Conservation (phyloP, 1,140 invertebrate genomes). For the Phthorimaea operculella region DNA sequence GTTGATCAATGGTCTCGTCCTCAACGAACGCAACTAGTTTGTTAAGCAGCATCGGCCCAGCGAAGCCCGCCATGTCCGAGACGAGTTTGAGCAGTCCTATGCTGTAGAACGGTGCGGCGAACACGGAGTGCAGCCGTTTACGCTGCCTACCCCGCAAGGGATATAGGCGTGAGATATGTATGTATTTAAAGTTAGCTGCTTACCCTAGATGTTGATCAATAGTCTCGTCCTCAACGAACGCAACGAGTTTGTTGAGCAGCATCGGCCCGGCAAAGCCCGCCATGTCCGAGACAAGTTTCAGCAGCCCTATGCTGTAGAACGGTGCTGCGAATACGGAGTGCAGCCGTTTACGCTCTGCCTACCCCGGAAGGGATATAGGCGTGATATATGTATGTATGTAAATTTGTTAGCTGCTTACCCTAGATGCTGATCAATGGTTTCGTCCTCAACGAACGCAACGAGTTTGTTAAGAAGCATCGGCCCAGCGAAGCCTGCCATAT, state of each 20-base stretch:
- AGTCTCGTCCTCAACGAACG: conserved; percentile 80
- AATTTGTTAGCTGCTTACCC: too few relatives aligned
- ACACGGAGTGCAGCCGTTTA: conserved; percentile 87
- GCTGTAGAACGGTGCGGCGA: conserved; percentile 88
- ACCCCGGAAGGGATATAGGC: too few relatives aligned
- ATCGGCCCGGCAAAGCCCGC: conserved; percentile 90
- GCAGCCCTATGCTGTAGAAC: conserved; percentile 89
- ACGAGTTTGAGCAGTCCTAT: conserved; percentile 90
- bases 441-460: conserved; percentile 83
- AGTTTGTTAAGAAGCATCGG: conserved; percentile 89
- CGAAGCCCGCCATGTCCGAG: conserved; percentile 86
- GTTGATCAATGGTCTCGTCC: conserved; percentile 73
- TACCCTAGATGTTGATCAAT: conserved; percentile 74
- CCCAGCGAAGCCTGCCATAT: conserved; percentile 86
- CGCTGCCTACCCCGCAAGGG: too few relatives aligned
- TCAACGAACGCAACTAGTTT: conserved; percentile 85
- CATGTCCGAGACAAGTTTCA: conserved; percentile 87
- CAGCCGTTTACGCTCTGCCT: too few relatives aligned
- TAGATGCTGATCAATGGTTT: conserved; percentile 71
- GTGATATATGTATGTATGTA: too few relatives aligned
- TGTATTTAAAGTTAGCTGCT: too few relatives aligned
- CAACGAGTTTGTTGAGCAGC: conserved; percentile 84
- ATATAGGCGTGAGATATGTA: too few relatives aligned
- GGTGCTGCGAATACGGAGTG: conserved; percentile 85
- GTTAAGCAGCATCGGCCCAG: conserved; percentile 89